Percentiles rank a stretch among this genome's conserved stretches.
phyloP scores from a whole-genome alignment of 2,888 invertebrate genomes.

The Thecophora atra region DNA sequence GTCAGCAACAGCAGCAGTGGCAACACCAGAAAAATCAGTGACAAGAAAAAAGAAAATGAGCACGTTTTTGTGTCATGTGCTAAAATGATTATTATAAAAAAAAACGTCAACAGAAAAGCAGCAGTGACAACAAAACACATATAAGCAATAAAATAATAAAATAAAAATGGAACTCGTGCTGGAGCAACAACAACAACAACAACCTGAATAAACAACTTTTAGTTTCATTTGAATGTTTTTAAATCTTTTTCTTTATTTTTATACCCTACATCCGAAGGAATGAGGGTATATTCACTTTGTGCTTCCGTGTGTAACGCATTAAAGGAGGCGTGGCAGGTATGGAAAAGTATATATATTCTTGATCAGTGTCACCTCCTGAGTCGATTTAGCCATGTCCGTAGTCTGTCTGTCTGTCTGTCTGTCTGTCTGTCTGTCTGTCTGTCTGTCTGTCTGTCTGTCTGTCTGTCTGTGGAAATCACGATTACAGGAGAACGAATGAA shows the following conservation, averaged over 20 bases:
- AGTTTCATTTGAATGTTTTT: slow-evolving; percentile 26
- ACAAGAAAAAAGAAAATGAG: slow-evolving; percentile 18
- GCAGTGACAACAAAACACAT: slow-evolving; percentile 9
- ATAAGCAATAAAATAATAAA: slow-evolving; percentile 1
- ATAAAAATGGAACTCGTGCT: background rate
- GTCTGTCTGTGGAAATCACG: too few species aligned
- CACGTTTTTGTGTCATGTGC: slow-evolving; percentile 41
- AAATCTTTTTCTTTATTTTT: slow-evolving; percentile 10
- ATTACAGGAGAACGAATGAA: too few species aligned
- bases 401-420: background rate
- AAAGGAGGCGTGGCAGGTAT: too few species aligned
- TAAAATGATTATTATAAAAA: slow-evolving; percentile 23
- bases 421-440: too few species aligned
- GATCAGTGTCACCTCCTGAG: too few species aligned
- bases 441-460: too few species aligned
- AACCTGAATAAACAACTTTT: slow-evolving; percentile 35
- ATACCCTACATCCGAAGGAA: too few species aligned
- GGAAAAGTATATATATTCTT: too few species aligned
- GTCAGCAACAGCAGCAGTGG: background rate
- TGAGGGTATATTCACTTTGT: too few species aligned
- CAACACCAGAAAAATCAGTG: slow-evolving; percentile 8
- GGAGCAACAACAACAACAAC: slow-evolving; percentile 7
- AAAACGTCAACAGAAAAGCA: slow-evolving; percentile 1
- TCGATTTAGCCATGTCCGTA: too few species aligned
- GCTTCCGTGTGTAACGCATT: too few species aligned